phyloP scores from a whole-genome alignment of 1,140 invertebrate genomes.

The Zaprionus vittiger region DNA sequence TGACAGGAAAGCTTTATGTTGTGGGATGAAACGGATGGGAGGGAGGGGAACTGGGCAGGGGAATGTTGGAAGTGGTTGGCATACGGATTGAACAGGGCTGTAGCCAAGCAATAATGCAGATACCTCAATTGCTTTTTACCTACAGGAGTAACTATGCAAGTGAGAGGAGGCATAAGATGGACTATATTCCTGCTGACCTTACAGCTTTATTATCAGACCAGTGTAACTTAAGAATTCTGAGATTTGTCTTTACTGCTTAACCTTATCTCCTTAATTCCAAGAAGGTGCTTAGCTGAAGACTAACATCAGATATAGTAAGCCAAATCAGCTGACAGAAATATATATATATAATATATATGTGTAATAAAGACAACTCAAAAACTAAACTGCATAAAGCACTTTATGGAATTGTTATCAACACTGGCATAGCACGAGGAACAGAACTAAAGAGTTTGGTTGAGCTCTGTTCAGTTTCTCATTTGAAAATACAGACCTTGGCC shows the following conservation, averaged over 20 bases:
- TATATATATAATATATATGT: neutral
- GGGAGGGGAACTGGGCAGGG: neutral
- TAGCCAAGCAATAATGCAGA: slow-evolving; percentile 1
- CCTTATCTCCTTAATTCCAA: too few species aligned
- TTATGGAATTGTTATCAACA: too few species aligned
- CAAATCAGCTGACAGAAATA: too few species aligned
- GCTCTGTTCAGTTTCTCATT: neutral
- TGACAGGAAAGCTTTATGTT: slow-evolving; percentile 58
- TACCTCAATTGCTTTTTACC: neutral
- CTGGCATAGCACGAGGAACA: neutral
- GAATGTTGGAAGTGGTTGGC: neutral
- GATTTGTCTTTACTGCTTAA: too few species aligned
- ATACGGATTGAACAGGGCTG: neutral
- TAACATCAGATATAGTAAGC: too few species aligned
- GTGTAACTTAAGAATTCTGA: too few species aligned
- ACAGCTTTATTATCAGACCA: too few species aligned
- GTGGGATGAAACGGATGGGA: neutral
- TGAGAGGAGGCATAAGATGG: neutral
- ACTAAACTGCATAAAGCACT: neutral
- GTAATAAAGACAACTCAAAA: neutral
- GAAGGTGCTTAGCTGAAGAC: too few species aligned
- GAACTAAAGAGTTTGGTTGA: neutral
- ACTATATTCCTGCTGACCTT: too few species aligned
- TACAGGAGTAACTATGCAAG: neutral
- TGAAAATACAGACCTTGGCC: neutral